Evolutionary conservation across 2,797 vertebrate genomes (phyloP).

Genomic region (Alectoris magna): DNA sequence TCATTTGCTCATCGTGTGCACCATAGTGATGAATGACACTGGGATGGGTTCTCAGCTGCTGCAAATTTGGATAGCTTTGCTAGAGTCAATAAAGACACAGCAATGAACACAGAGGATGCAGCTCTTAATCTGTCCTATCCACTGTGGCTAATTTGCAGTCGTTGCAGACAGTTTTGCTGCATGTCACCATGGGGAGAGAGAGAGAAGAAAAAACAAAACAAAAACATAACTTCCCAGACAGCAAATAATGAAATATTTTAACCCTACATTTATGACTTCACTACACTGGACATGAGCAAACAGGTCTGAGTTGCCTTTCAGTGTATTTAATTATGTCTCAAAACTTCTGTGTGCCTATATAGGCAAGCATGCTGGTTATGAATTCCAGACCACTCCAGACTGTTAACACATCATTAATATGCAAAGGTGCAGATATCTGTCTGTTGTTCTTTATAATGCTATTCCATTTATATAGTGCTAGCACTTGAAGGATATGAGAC

Average conservation of each 20-base stretch:
- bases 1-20: not conserved
- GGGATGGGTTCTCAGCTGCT: not conserved
- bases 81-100: not conserved
- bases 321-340: not conserved
- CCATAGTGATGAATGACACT: not conserved
- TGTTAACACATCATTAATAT: slow-evolving; percentile 56
- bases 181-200: not conserved
- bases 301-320: not conserved
- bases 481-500: slow-evolving; percentile 25
- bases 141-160: not conserved
- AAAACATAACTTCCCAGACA: not conserved
- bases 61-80: not conserved
- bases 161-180: not conserved
- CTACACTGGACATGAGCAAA: not conserved
- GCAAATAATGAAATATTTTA: not conserved
- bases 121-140: not conserved
- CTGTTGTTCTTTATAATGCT: slow-evolving; percentile 51
- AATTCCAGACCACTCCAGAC: not conserved
- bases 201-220: not conserved
- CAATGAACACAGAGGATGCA: not conserved
- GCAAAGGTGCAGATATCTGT: slow-evolving; percentile 27
- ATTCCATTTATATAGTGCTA: slow-evolving; percentile 54
- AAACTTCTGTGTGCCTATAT: not conserved
- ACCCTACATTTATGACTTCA: not conserved
- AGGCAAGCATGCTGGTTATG: not conserved